Evolutionary conservation across 2,113 vertebrate species (phyloP), one percentile per base, ranked within the genome.

Genomic region (Chaetura pelagica): DNA sequence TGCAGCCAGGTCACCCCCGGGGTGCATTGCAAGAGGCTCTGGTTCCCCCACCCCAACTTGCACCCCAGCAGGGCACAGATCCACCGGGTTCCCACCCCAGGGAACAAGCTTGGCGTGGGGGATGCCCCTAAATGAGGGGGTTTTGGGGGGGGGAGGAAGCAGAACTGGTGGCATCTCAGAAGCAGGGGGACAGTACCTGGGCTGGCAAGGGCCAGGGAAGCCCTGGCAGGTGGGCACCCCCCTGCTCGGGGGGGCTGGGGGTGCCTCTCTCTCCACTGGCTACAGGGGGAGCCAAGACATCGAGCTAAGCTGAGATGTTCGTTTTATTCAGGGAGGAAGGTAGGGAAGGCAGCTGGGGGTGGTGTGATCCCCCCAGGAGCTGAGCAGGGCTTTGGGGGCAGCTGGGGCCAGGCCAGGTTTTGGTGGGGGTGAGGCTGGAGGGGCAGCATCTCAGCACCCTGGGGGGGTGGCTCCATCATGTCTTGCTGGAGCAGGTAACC

Each of bases 271-370:
- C 85, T 34, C 46, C 85, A 58, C 30, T 58, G 88, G 95, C 96
- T 94, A 96, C 92, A 97, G 96, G 95, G 95, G 92, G 96, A 97
- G 96, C 95, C 94, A 96, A 69, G 94, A 62, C 88, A 94, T 92
- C 72, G 79, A 67, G 90, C 94, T 77, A 32, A 24, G 44, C 42
- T 4, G 6, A 32, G 91, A 69, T 21, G 44, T 0, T 4, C 14
- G 0, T 46, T 74, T 59, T 24, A 30, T 76, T 49, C 67, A 0
- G 0, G 67, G 14, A 11, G 12, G 30, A 44, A 90, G 76, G 49
- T 7, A 57, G 35, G 76, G 4, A 9, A 48, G 38, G 72, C 44
- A 17, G 15, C 0, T 8, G 75, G 71, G 10, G 81, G 15, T 6
- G 57, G 8, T 54, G 81, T 4, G 76, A 30, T 73, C 73, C 63